These are phyloP conservation scores for Beroe forskalii DNA, from an alignment of 37 sponge, comb jelly and placozoan genomes.

Conservation along the genomic window DNA sequence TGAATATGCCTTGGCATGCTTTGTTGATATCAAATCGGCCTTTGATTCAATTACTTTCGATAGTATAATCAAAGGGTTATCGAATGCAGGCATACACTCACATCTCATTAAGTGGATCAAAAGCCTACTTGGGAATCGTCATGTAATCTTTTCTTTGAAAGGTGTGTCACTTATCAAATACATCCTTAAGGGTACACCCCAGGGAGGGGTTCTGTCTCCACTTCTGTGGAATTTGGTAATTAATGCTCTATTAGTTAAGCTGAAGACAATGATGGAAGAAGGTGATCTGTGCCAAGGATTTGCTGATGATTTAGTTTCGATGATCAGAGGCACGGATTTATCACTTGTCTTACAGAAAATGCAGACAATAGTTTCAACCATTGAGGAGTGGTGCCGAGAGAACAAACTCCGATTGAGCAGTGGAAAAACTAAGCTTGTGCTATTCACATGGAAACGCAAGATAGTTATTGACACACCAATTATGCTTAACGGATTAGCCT, in stretches of 20 bases:
- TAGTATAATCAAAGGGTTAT: not conserved
- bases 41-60: not conserved
- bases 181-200: too few relatives aligned
- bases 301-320: not conserved
- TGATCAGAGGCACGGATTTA: not conserved
- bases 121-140: too few relatives aligned
- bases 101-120: not conserved
- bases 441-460: not conserved
- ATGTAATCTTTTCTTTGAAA: not conserved
- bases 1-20: not conserved
- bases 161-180: not conserved
- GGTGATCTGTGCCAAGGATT: not conserved
- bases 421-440: not conserved
- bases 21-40: too few relatives aligned
- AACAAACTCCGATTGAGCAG: too few relatives aligned
- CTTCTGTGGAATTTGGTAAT: too few relatives aligned
- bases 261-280: not conserved
- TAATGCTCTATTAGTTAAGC: not conserved
- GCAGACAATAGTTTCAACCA: not conserved
- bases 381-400: not conserved
- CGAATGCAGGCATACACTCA: not conserved
- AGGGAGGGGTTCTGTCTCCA: too few relatives aligned
- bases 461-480: not conserved
- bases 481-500: not conserved
- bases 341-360: not conserved